Evolutionary conservation across 2,888 invertebrate genomes (phyloP), one percentile per base, ranked within the genome.

Genomic region (Stenoptilia bipunctidactyla): DNA sequence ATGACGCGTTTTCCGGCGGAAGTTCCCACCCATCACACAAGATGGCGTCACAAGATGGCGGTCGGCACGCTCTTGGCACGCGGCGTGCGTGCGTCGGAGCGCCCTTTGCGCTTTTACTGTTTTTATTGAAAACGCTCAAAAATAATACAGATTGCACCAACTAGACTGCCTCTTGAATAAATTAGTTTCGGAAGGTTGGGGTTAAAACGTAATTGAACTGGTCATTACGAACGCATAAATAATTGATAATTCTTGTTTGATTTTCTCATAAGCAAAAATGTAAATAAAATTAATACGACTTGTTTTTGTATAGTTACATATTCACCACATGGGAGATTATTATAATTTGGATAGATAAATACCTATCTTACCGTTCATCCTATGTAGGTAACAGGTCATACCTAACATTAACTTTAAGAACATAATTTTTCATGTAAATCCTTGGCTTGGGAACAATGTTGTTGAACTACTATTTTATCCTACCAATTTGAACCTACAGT

Each of bases 141-240:
- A 73, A 71, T 67, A 75, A 74, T 61, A 59, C 62, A 68, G 68
- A 82, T 72, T 80, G 72, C 64, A 45, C 45, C 27, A 41, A 34
- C 40, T 39, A 14, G 65, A 61, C 60, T 55, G 62, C 53, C 67
- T 74, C 69, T 71, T 61, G 66, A 70, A 70, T 71, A 82, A 76
- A 79, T 76, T 79, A 72, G 69, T 70, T 62, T 54, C 66, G 62
- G 58, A 54, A 56, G 50, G 61, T 56, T 56, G 59, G 75, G 82
- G 82, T 76, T 77, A 76, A 80, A 76, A 61, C 53, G 70, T 69
- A 68, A 79, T 80, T 82, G 79, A 80, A 77, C 79, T 62, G 58
- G 55, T 72, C 71, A 75, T 79, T 79, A 77, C 58, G 66, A 57
- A 64, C 58, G 60, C 59, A 36, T 14, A 36, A 36, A 13, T 10